Evolutionary conservation across 2,113 vertebrate species (phyloP).

Genomic region (Neolamprologus toae): DNA sequence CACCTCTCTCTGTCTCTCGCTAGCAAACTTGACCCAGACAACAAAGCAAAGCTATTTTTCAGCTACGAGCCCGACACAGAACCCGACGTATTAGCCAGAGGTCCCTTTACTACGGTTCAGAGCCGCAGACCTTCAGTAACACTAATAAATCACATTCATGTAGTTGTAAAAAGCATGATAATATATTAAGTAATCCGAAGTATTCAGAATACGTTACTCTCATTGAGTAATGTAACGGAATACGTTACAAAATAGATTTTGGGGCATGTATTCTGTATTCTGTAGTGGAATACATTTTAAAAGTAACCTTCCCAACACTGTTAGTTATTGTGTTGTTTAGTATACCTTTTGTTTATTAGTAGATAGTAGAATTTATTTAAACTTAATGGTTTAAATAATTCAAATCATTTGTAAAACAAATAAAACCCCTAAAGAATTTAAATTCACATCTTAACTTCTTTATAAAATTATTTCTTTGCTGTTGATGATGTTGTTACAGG

Average conservation of each 20-base stretch:
- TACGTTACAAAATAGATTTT: background rate
- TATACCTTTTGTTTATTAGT: background rate
- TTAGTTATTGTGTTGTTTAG: background rate
- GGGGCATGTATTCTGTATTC: background rate
- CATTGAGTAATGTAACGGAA: background rate
- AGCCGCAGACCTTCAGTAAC: background rate
- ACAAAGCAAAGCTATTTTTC: no score
- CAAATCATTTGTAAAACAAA: background rate
- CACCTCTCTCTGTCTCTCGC: no score
- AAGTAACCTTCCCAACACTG: background rate
- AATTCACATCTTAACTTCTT: background rate
- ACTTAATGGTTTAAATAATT: background rate
- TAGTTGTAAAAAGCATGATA: background rate
- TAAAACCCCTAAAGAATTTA: background rate
- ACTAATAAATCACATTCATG: background rate
- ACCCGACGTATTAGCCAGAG: no score
- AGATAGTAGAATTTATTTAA: background rate
- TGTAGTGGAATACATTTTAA: background rate
- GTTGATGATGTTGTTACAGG: background rate
- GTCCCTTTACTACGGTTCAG: no score
- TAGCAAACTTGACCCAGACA: no score
- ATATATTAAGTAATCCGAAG: background rate
- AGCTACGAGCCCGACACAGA: rapidly evolving
- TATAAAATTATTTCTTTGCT: background rate
- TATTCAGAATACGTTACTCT: background rate